These are phyloP conservation scores for Drosophila macrospina DNA, from an alignment of 2,888 invertebrate genomes.

Conservation along the genomic window DNA sequence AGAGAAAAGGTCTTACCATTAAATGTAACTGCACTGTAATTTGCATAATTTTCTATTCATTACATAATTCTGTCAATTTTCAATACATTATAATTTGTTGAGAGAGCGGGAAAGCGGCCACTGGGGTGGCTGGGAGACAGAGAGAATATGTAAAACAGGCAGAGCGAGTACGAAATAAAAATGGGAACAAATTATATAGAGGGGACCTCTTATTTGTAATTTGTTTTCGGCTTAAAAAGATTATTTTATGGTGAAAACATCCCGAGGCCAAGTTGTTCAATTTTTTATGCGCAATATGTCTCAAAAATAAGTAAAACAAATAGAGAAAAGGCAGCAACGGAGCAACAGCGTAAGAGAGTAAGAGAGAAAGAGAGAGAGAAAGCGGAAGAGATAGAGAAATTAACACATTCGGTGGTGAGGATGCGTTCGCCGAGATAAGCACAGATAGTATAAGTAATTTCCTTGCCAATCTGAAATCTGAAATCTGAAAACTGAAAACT, in stretches of 20 bases:
- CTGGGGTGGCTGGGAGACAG: too few species aligned
- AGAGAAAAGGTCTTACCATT: slow-evolving; percentile 77
- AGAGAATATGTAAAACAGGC: slow-evolving; percentile 50
- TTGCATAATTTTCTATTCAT: slow-evolving; percentile 85
- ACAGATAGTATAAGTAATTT: slow-evolving; percentile 5
- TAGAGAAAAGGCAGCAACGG: too few species aligned
- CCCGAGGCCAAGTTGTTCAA: slow-evolving; percentile 54
- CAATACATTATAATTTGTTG: slow-evolving; percentile 83
- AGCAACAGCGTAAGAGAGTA: too few species aligned
- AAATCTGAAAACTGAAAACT: slow-evolving; percentile 9
- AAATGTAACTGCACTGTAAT: slow-evolving; percentile 84
- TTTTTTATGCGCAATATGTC: slow-evolving; percentile 83
- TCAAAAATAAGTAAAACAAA: slow-evolving; percentile 32
- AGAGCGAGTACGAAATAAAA: slow-evolving; percentile 32
- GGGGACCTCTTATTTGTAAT: slow-evolving; percentile 59
- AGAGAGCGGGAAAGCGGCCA: too few species aligned
- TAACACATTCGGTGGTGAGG: slow-evolving; percentile 4
- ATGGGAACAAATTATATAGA: slow-evolving; percentile 63
- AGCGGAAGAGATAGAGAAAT: not conserved
- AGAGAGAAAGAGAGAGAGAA: not conserved
- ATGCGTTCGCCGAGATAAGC: slow-evolving; percentile 23
- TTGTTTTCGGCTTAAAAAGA: slow-evolving; percentile 81
- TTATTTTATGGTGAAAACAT: slow-evolving; percentile 78
- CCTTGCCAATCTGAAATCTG: slow-evolving; percentile 6
- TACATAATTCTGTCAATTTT: slow-evolving; percentile 85